Percentiles rank a stretch among this genome's conserved stretches.
These are phyloP conservation scores for Umimayanthus kanabou DNA, from an alignment of 92 coral and sea anemone species.

Conservation along the genomic window DNA sequence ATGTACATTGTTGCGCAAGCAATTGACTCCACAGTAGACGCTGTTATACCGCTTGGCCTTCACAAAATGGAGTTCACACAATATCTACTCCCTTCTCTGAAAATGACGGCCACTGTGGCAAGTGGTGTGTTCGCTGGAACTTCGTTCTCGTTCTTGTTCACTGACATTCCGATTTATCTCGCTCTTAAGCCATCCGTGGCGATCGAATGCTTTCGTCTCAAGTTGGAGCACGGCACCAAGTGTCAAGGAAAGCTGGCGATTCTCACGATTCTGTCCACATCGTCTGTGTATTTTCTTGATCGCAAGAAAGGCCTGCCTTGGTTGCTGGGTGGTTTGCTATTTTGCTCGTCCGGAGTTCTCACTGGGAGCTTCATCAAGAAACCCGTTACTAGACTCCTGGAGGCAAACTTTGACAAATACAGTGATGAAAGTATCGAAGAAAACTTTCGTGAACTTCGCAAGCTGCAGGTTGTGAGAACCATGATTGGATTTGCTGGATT, in stretches of 20 bases:
- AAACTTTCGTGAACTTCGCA: conserved; percentile 18
- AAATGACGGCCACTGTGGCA: conserved; percentile 33
- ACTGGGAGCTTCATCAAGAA: conserved; percentile 25
- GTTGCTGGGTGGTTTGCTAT: conserved; percentile 16
- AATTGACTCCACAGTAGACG: conserved; percentile 11
- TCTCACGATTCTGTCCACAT: not conserved
- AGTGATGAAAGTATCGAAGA: conserved; percentile 4
- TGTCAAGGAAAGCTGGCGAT: conserved; percentile 29
- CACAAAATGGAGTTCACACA: conserved; percentile 27
- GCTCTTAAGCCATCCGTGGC: conserved; percentile 33
- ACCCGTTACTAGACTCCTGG: conserved; percentile 11
- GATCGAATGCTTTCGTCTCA: conserved; percentile 38
- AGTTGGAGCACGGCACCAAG: conserved; percentile 23
- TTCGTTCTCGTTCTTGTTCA: conserved; percentile 30
- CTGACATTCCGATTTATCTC: conserved; percentile 22
- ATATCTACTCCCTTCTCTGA: conserved; percentile 11
- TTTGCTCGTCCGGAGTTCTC: conserved; percentile 33
- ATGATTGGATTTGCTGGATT: conserved; percentile 31
- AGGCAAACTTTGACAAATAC: not conserved
- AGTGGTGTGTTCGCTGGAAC: conserved; percentile 40
- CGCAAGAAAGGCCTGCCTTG: conserved; percentile 39
- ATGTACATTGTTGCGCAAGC: conserved; percentile 23
- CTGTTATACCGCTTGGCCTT: conserved; percentile 14
- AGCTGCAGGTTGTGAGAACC: conserved; percentile 28
- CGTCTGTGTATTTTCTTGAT: conserved; percentile 27